These are phyloP conservation scores for Helicoverpa zea DNA, from an alignment of 1,140 invertebrate genomes.

Conservation along the genomic window DNA sequence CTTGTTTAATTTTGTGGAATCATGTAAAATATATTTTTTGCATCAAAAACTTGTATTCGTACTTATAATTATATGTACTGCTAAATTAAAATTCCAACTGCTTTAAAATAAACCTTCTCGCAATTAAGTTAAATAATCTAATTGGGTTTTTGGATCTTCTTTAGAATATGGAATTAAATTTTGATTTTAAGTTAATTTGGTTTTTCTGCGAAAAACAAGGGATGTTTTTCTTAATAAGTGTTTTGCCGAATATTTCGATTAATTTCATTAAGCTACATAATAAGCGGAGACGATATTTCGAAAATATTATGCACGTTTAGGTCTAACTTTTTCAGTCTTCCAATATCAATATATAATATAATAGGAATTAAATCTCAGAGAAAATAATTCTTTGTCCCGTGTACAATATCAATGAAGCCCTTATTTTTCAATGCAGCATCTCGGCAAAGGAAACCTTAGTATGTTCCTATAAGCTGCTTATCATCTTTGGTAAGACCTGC, in stretches of 20 bases:
- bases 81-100: slow-evolving; percentile 61
- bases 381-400: background rate
- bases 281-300: too few relatives aligned
- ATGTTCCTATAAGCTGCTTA: slow-evolving; percentile 11
- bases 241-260: too few relatives aligned
- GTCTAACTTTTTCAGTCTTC: too few relatives aligned
- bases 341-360: background rate
- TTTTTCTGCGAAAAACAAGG: background rate
- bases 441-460: slow-evolving; percentile 3
- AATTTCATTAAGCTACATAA: too few relatives aligned
- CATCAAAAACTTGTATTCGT: background rate
- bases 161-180: slow-evolving; percentile 56
- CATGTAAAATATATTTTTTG: background rate
- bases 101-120: slow-evolving; percentile 56
- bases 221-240: background rate
- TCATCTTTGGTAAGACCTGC: background rate
- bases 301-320: too few relatives aligned
- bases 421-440: slow-evolving; percentile 9
- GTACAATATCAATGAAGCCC: background rate
- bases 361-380: background rate
- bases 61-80: background rate
- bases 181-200: slow-evolving; percentile 5
- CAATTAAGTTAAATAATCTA: slow-evolving; percentile 64
- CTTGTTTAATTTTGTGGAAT: background rate
- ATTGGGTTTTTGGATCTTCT: slow-evolving; percentile 59